These are phyloP conservation scores for Calephelis virginiensis DNA, from an alignment of 1,140 invertebrate species.

Conservation along the genomic window DNA sequence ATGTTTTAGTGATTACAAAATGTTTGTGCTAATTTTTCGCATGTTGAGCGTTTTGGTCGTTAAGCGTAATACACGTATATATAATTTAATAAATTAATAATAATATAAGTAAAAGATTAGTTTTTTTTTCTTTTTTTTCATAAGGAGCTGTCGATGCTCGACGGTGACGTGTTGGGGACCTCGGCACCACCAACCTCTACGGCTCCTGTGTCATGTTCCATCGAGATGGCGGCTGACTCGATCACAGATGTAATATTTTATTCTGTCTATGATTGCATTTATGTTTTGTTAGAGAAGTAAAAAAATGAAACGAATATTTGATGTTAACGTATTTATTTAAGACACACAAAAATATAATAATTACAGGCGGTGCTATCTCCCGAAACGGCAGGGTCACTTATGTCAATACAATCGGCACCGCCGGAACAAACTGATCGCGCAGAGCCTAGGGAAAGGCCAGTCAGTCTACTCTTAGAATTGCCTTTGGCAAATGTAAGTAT, in stretches of 20 bases:
- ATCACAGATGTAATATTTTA: conserved; percentile 46
- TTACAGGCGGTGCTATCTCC: conserved; percentile 49
- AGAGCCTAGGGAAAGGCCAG: conserved; percentile 60
- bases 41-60: no score
- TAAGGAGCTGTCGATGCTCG: conserved; percentile 59
- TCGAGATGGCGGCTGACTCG: conserved; percentile 52
- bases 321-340: background rate
- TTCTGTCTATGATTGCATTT: no score
- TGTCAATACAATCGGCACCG: conserved; percentile 71
- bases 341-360: background rate
- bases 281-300: no score
- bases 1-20: no score
- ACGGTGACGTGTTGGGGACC: conserved; percentile 44
- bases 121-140: conserved; percentile 26
- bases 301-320: no score
- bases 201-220: conserved; percentile 55
- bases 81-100: no score
- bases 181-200: conserved; percentile 51
- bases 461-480: conserved; percentile 55
- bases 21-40: no score
- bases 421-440: conserved; percentile 54
- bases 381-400: conserved; percentile 58
- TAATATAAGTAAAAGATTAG: no score
- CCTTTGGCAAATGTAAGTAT: conserved; percentile 57
- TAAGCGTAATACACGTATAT: no score